A percentile compares a stretch with the other conserved stretches of the same genome.
phyloP scores from a whole-genome alignment of 1,140 invertebrate genomes.

The Anoplolepis gracilipes region DNA sequence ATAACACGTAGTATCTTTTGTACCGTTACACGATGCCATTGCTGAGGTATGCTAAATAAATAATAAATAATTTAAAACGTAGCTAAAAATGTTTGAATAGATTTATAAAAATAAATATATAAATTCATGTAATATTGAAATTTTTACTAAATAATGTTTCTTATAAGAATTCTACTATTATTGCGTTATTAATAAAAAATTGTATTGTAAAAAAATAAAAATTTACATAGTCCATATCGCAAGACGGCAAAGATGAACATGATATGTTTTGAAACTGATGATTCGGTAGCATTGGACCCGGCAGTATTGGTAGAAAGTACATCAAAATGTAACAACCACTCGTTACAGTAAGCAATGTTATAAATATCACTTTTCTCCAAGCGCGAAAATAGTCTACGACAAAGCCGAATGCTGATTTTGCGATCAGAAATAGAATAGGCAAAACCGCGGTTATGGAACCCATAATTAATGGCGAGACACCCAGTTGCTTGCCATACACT shows the following conservation, averaged over 20 bases:
- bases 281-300: conserved; percentile 74
- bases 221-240: conserved; percentile 65
- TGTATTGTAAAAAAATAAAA: conserved; percentile 7
- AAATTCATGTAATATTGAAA: neutral
- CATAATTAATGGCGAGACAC: conserved; percentile 90
- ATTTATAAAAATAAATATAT: too few relatives aligned
- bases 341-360: conserved; percentile 88
- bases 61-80: conserved; percentile 34
- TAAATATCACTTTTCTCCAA: conserved; percentile 90
- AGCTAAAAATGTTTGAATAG: neutral
- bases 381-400: conserved; percentile 89
- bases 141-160: neutral
- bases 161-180: neutral
- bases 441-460: conserved; percentile 90
- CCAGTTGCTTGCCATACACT: conserved; percentile 91
- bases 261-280: conserved; percentile 75
- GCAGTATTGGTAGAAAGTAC: conserved; percentile 88
- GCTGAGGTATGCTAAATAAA: conserved; percentile 59
- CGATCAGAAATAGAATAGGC: conserved; percentile 90
- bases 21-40: conserved; percentile 40
- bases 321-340: conserved; percentile 88
- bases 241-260: conserved; percentile 75
- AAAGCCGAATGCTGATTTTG: conserved; percentile 91
- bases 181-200: neutral
- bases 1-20: conserved; percentile 63